These are phyloP conservation scores for Rhopalosiphum padi DNA, from an alignment of 1,140 invertebrate genomes.

Conservation along the genomic window DNA sequence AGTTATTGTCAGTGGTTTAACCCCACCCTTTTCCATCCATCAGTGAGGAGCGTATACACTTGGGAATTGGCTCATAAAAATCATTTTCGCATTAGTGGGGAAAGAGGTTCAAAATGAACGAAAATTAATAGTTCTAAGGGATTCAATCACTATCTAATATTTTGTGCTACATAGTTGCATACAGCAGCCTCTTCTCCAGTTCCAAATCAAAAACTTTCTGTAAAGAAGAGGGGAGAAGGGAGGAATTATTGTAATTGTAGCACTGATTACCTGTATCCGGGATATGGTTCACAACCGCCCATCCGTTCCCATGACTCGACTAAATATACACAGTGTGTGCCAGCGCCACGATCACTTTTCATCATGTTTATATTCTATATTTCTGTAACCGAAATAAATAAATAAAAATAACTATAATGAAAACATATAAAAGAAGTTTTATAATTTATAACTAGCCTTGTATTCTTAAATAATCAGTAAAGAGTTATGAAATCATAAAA, in stretches of 20 bases:
- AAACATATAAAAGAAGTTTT: neutral
- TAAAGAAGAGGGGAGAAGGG: neutral
- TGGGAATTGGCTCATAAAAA: conserved; percentile 16
- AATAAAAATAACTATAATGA: neutral
- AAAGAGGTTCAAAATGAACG: neutral
- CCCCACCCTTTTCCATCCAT: neutral
- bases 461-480: neutral
- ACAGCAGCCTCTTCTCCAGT: conserved; percentile 14
- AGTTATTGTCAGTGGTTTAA: conserved; percentile 28
- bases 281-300: conserved; percentile 44
- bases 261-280: conserved; percentile 57
- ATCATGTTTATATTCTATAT: neutral
- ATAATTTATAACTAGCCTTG: neutral
- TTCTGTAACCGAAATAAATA: neutral
- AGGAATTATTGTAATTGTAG: conserved; percentile 32
- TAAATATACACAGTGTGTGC: neutral
- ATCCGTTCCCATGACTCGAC: conserved; percentile 45
- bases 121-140: conserved; percentile 43
- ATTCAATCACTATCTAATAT: conserved; percentile 1
- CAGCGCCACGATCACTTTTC: neutral
- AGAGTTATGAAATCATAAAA: conserved; percentile 2
- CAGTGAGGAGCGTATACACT: too few species aligned
- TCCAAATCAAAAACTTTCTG: neutral
- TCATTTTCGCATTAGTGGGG: neutral
- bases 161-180: neutral